A percentile compares a stretch with the other conserved stretches of the same genome.
These are phyloP conservation scores for Moxostoma hubbsi DNA, from an alignment of 2,797 vertebrate species.

Conservation along the genomic window DNA sequence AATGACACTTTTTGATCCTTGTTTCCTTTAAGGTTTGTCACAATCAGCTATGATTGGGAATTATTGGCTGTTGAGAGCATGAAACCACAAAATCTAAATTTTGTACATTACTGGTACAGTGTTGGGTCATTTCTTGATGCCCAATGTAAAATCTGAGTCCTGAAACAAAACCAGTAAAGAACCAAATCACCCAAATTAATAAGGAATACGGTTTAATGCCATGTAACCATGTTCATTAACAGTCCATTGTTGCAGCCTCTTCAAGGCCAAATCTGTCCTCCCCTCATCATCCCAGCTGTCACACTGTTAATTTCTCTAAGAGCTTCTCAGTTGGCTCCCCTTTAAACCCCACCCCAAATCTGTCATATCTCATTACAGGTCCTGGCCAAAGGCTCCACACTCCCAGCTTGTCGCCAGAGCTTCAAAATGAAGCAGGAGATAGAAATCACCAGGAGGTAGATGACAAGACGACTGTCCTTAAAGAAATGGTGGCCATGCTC, in stretches of 20 bases:
- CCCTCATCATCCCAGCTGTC: slow-evolving; percentile 64
- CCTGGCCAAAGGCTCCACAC: slow-evolving; percentile 33
- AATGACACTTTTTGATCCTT: too few species aligned
- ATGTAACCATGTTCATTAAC: background rate
- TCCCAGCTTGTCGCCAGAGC: slow-evolving; percentile 23
- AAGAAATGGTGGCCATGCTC: background rate
- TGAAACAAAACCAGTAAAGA: too few species aligned
- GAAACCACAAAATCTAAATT: too few species aligned
- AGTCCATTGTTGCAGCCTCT: background rate
- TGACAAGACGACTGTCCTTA: slow-evolving; percentile 10
- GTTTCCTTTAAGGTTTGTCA: too few species aligned
- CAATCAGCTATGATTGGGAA: too few species aligned
- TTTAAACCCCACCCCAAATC: slow-evolving; percentile 62
- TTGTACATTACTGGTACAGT: too few species aligned
- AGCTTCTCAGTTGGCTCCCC: slow-evolving; percentile 54
- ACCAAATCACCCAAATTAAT: background rate
- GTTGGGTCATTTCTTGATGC: too few species aligned
- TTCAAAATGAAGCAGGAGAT: slow-evolving; percentile 30
- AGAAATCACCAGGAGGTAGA: slow-evolving; percentile 31
- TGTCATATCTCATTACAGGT: slow-evolving; percentile 64
- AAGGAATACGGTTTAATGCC: background rate
- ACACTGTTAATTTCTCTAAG: slow-evolving; percentile 62
- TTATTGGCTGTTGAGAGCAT: too few species aligned
- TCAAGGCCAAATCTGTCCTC: slow-evolving; percentile 27
- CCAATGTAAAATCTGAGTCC: too few species aligned